A percentile compares a stretch with the other conserved stretches of the same genome.
Conservation (phyloP, 1,140 invertebrate genomes). For the Holotrichia oblita region DNA sequence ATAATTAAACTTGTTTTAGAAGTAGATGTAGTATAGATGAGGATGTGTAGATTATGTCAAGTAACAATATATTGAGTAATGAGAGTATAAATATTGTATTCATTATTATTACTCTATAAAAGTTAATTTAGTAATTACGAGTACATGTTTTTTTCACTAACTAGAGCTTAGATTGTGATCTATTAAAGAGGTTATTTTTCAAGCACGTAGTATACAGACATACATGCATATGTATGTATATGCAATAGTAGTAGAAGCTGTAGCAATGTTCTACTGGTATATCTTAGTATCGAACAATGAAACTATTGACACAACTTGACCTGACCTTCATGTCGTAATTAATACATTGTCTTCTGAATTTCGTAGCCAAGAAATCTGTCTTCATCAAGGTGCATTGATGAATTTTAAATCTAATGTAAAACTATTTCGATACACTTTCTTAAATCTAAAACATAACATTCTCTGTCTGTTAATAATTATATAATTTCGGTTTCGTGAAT, state of each 20-base stretch:
- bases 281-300: neutral
- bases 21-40: too few species aligned
- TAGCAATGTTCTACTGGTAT: neutral
- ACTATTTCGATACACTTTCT: slow-evolving; percentile 21
- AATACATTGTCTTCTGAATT: slow-evolving; percentile 22
- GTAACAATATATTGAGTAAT: too few species aligned
- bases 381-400: neutral
- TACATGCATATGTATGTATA: too few species aligned
- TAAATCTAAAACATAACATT: neutral
- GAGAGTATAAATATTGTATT: too few species aligned
- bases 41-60: too few species aligned
- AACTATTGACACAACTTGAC: slow-evolving; percentile 19
- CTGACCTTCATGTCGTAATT: slow-evolving; percentile 24
- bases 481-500: neutral
- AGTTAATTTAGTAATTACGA: too few species aligned
- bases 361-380: slow-evolving; percentile 10
- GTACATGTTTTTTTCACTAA: too few species aligned
- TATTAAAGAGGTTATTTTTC: neutral
- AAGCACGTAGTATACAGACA: neutral
- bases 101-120: too few species aligned
- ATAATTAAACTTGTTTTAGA: too few species aligned
- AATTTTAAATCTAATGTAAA: slow-evolving; percentile 3
- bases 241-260: neutral
- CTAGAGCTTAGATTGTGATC: too few species aligned
- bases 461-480: neutral